Evolutionary conservation across 2,797 vertebrate species (phyloP).

Genomic region (Enteromius viviparus): DNA sequence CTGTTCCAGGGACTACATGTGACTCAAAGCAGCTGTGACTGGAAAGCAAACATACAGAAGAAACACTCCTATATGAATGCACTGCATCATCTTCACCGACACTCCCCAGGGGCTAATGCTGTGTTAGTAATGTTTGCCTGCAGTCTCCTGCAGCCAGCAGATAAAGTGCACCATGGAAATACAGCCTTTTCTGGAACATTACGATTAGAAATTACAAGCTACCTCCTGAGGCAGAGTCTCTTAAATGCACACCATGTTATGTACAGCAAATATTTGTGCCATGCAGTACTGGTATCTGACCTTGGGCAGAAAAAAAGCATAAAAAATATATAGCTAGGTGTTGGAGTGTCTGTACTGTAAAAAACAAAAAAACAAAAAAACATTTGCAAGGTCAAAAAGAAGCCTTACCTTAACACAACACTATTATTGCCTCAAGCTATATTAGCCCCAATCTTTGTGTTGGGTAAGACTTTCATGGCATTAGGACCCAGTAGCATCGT

Average conservation of each 20-base stretch:
- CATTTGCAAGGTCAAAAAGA: conserved; percentile 12
- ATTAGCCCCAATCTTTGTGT: conserved; percentile 27
- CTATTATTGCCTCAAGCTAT: background rate
- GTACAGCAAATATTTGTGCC: conserved; percentile 25
- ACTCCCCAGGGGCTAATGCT: conserved; percentile 22
- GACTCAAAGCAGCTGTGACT: background rate
- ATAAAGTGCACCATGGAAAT: conserved; percentile 35
- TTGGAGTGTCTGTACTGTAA: background rate
- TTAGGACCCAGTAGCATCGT: conserved; percentile 25
- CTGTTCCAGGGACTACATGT: background rate
- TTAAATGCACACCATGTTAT: conserved; percentile 22
- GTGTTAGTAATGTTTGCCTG: conserved; percentile 29
- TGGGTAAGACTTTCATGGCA: conserved; percentile 8
- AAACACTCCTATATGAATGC: conserved; percentile 1
- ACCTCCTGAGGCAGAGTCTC: conserved; percentile 9
- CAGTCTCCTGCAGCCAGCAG: conserved; percentile 20
- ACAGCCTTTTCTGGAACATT: conserved; percentile 24
- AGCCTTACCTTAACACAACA: background rate
- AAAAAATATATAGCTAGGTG: background rate
- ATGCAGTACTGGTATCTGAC: conserved; percentile 27
- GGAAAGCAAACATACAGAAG: background rate
- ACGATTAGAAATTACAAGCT: conserved; percentile 33
- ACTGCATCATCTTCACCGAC: conserved; percentile 2
- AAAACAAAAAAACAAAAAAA: background rate
- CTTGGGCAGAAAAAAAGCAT: conserved; percentile 5